phyloP scores from a whole-genome alignment of 1,140 invertebrate genomes.

The Goniozus legneri region DNA sequence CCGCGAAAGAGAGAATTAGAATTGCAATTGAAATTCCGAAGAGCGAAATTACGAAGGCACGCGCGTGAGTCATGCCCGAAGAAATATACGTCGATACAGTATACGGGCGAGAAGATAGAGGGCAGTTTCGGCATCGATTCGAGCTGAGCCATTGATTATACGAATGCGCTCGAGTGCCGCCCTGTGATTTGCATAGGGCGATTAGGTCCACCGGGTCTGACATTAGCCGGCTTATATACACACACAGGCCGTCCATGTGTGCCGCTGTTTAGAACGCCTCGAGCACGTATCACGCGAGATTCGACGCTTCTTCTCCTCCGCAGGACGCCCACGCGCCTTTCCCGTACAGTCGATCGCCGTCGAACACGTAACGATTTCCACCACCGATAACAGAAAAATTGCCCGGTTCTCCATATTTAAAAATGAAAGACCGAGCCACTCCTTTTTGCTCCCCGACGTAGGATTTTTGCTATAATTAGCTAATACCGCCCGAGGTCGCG shows the following conservation, averaged over 20 bases:
- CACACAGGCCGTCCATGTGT: too few species aligned
- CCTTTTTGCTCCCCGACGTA: too few species aligned
- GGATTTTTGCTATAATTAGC: too few species aligned
- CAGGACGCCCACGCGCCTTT: neutral
- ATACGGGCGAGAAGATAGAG: too few species aligned
- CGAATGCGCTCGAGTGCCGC: conserved; percentile 31
- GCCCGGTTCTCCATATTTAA: too few species aligned
- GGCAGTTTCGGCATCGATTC: conserved; percentile 30
- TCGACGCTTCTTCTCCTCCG: conserved; percentile 14
- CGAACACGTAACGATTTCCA: too few species aligned
- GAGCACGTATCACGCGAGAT: conserved; percentile 28
- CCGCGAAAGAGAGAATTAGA: conserved; percentile 13
- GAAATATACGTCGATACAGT: too few species aligned
- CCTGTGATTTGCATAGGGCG: conserved; percentile 44
- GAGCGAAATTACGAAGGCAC: conserved; percentile 19
- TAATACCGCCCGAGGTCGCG: too few species aligned
- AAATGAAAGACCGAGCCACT: too few species aligned
- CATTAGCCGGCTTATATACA: conserved; percentile 35
- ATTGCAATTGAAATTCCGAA: conserved; percentile 15
- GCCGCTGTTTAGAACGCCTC: too few species aligned
- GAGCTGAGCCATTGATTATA: conserved; percentile 37
- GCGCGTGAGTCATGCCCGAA: too few species aligned
- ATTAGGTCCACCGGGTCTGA: conserved; percentile 35
- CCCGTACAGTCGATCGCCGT: neutral
- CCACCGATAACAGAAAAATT: too few species aligned